Percentiles rank a stretch among this genome's conserved stretches.
These are phyloP conservation scores for Himalopsyche phryganea DNA, from an alignment of 1,140 invertebrate genomes.

Conservation along the genomic window DNA sequence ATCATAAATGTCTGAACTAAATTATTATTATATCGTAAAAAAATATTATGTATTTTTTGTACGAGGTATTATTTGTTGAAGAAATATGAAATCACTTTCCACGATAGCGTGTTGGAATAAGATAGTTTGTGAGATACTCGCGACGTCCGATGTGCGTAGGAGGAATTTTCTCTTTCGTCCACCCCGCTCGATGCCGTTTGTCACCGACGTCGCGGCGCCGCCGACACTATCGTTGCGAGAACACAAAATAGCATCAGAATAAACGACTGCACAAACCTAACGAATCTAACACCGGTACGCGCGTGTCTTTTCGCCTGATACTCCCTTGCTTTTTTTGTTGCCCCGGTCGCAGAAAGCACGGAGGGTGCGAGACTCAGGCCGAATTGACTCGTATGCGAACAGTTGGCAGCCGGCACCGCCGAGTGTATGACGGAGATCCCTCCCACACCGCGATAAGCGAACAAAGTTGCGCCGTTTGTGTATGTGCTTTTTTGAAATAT, in stretches of 20 bases:
- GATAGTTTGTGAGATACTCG: background rate
- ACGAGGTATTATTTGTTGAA: too few relatives aligned
- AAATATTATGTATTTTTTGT: too few relatives aligned
- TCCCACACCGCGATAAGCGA: too few relatives aligned
- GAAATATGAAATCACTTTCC: too few relatives aligned
- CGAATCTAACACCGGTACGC: background rate
- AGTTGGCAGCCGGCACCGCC: too few relatives aligned
- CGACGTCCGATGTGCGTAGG: background rate
- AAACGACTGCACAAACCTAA: conserved; percentile 6
- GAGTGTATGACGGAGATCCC: too few relatives aligned
- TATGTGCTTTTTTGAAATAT: too few relatives aligned
- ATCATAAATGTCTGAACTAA: too few relatives aligned
- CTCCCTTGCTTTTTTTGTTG: background rate
- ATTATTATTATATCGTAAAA: too few relatives aligned
- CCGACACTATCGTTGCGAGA: background rate
- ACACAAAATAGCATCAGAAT: conserved; percentile 16
- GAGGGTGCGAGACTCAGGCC: too few relatives aligned
- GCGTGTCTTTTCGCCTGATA: background rate
- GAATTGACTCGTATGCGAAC: too few relatives aligned
- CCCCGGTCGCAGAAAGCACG: background rate
- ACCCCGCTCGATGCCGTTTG: background rate
- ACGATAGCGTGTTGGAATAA: background rate
- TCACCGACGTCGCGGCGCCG: conserved; percentile 4
- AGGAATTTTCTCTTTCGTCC: background rate
- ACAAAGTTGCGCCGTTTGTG: too few relatives aligned